These are phyloP conservation scores for Staurois parvus DNA, from an alignment of 2,797 vertebrate genomes.

Conservation along the genomic window DNA sequence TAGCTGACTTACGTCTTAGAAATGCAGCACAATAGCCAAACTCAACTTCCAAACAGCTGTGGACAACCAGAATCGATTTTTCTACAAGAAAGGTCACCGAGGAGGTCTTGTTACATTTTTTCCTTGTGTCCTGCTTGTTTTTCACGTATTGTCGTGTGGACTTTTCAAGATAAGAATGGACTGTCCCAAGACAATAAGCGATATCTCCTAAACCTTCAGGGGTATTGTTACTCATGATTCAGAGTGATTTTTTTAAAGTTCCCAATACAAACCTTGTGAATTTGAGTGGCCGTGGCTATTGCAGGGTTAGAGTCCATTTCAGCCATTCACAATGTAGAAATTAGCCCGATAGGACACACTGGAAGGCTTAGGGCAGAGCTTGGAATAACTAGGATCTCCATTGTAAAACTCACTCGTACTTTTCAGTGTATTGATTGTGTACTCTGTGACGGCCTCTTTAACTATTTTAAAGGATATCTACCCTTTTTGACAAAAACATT, in stretches of 20 bases:
- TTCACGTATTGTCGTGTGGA: constrained; percentile 55
- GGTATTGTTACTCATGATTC: constrained; percentile 1
- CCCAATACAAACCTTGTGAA: neutral
- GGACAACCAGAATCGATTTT: constrained; percentile 55
- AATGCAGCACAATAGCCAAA: constrained; percentile 49
- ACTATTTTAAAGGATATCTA: too few species aligned
- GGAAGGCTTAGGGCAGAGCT: too few species aligned
- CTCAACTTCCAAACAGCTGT: constrained; percentile 42
- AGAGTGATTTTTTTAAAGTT: neutral
- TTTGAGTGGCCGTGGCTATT: neutral
- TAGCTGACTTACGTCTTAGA: constrained; percentile 4
- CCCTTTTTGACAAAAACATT: too few species aligned
- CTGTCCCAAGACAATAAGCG: neutral
- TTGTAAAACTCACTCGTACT: too few species aligned
- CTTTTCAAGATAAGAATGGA: constrained; percentile 51
- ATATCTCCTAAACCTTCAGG: neutral
- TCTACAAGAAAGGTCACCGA: constrained; percentile 64
- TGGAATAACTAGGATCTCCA: too few species aligned
- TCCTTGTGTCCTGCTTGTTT: constrained; percentile 60
- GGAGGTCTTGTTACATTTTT: constrained; percentile 52
- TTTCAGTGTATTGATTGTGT: too few species aligned
- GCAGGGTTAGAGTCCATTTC: neutral
- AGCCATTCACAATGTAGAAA: neutral
- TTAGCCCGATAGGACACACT: neutral
- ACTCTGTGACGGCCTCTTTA: too few species aligned